phyloP scores from a whole-genome alignment of 1,140 invertebrate genomes.

The Drosophila grimshawi region DNA sequence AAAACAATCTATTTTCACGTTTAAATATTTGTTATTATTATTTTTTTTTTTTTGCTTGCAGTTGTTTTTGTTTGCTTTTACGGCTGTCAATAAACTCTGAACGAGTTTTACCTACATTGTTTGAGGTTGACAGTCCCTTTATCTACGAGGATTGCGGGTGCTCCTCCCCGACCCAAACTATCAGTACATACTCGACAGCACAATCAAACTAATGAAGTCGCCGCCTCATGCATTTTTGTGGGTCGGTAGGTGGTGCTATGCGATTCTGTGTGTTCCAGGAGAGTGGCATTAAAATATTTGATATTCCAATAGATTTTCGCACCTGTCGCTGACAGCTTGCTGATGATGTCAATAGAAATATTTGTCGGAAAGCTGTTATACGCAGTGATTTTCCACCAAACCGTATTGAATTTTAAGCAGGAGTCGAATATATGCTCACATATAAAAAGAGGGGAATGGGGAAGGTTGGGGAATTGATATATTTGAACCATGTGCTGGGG shows the following conservation, averaged over 20 bases:
- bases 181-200: slow-evolving; percentile 1
- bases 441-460: background rate
- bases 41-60: slow-evolving; percentile 9
- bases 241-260: background rate
- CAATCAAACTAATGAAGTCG: slow-evolving; percentile 62
- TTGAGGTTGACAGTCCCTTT: slow-evolving; percentile 33
- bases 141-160: background rate
- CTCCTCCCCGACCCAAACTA: background rate
- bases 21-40: background rate
- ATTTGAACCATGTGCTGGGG: slow-evolving; percentile 4
- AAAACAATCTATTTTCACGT: slow-evolving; percentile 49
- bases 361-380: slow-evolving; percentile 18
- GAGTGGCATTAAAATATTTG: slow-evolving; percentile 51
- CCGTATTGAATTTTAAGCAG: slow-evolving; percentile 62
- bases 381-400: slow-evolving; percentile 37
- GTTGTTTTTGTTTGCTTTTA: slow-evolving; percentile 23
- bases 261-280: background rate
- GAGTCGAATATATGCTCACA: slow-evolving; percentile 46
- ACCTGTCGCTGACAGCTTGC: slow-evolving; percentile 39
- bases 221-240: slow-evolving; percentile 16
- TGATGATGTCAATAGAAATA: slow-evolving; percentile 48
- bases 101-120: slow-evolving; percentile 31
- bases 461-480: background rate
- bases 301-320: slow-evolving; percentile 30
- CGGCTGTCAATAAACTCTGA: slow-evolving; percentile 50